Conservation (phyloP, 2,888 invertebrate species). For the Agrotis segetum region DNA sequence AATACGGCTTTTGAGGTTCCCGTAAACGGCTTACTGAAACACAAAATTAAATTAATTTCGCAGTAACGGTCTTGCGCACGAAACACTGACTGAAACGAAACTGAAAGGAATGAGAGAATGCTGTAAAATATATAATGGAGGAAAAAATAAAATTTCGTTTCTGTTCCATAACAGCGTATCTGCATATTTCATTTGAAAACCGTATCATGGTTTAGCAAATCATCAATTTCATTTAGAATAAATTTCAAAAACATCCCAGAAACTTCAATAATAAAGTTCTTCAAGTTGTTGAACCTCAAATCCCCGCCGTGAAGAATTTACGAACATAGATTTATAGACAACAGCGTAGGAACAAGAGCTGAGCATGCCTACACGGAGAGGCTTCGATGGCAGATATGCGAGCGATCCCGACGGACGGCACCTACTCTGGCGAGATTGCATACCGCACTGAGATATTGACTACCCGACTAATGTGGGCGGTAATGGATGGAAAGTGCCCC, state of each 20-base stretch:
- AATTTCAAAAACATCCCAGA: constrained; percentile 25
- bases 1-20: constrained; percentile 75
- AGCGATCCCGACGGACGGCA: constrained; percentile 71
- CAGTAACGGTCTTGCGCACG: constrained; percentile 65
- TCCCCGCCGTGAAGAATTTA: constrained; percentile 57
- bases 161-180: constrained; percentile 11
- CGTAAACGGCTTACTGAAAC: constrained; percentile 66
- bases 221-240: constrained; percentile 5
- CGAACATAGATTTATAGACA: constrained; percentile 63
- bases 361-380: constrained; percentile 65
- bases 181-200: constrained; percentile 26
- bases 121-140: constrained; percentile 40
- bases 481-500: constrained; percentile 82
- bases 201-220: constrained; percentile 12
- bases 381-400: constrained; percentile 76
- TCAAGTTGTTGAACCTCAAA: constrained; percentile 51
- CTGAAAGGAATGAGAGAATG: constrained; percentile 40
- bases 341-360: constrained; percentile 61
- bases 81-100: constrained; percentile 51
- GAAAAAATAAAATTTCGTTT: constrained; percentile 20
- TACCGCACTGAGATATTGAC: constrained; percentile 80
- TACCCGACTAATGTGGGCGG: constrained; percentile 82
- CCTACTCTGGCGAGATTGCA: constrained; percentile 80
- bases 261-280: constrained; percentile 39
- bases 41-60: constrained; percentile 73